These are phyloP conservation scores for Luidia sarsii DNA, from an alignment of 53 echinoderm and acorn worm genomes.

Conservation along the genomic window DNA sequence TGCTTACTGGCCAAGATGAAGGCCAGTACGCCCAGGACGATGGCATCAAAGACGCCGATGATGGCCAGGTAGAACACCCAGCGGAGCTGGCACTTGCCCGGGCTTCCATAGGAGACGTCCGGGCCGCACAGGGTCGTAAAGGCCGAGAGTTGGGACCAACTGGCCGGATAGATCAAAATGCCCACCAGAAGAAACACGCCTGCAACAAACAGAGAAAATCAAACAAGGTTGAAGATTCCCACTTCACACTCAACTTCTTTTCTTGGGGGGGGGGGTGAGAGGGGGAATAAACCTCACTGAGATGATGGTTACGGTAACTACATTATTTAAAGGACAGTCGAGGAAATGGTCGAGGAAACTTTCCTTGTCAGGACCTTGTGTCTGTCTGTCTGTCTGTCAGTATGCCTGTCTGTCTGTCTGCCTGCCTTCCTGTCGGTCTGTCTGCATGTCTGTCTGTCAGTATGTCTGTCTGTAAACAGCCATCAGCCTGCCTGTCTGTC, in stretches of 20 bases:
- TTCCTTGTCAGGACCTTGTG: too few species aligned
- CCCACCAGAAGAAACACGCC: constrained; percentile 82
- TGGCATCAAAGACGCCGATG: constrained; percentile 87
- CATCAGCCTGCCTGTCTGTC: too few species aligned
- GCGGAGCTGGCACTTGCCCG: constrained; percentile 72
- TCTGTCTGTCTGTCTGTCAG: too few species aligned
- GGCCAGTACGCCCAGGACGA: constrained; percentile 87
- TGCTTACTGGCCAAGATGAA: constrained; percentile 93
- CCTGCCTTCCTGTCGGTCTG: too few species aligned
- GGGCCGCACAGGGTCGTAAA: constrained; percentile 54
- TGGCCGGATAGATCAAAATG: constrained; percentile 77
- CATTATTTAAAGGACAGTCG: too few species aligned
- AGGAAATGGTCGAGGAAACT: too few species aligned
- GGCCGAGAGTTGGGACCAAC: constrained; percentile 60
- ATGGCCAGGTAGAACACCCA: constrained; percentile 97
- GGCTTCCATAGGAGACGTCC: constrained; percentile 48
- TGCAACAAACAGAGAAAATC: constrained; percentile 16
- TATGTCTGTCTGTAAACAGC: too few species aligned
- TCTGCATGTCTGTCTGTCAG: too few species aligned
- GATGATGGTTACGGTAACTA: neutral
- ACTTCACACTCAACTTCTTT: neutral
- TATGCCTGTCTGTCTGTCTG: too few species aligned
- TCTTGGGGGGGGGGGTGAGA: too few species aligned
- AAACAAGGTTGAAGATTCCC: too few species aligned
- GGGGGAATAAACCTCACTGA: neutral